Evolutionary conservation across 1,140 invertebrate species (phyloP), one percentile per base, ranked within the genome.

Genomic region (Megathymus violae): DNA sequence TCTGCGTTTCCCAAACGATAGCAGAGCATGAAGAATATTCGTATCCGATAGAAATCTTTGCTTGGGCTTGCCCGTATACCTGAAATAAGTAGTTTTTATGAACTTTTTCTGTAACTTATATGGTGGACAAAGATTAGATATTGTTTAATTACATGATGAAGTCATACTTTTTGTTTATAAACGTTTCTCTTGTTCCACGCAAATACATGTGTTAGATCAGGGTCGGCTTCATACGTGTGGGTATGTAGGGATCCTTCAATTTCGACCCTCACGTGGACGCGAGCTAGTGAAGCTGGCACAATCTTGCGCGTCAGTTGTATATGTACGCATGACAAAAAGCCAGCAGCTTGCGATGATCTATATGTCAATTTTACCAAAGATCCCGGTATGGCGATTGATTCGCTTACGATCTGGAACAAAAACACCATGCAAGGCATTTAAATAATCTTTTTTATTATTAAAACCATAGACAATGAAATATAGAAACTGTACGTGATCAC

Each of bases 131-230:
- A 0, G 38, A 15, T 34, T 17, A 27, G 16, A 34, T 19, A 19
- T 1, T 10, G 6, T 3, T 10, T 22, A 22, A 3, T 22, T 22
- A 22, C 2, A 22, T 22, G 19, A 31, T 31, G 1, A 27, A 36
- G 25, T 15, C 9, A 61, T 66, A 90, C 88, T 91, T 99, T 98
- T 91, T 99, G 98, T 78, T 98, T 97, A 88, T 99, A 99, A 15
- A 98, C 97, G 88, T 99, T 99, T 52, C 97, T 92, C 82, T 99
- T 98, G 85, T 98, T 98, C 98, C 98, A 99, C 0, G 97, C 96
- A 83, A 98, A 99, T 0, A 97, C 97, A 87, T 99, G 98, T 38
- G 96, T 97, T 19, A 99, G 92, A 81, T 98, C 96, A 0, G 97
- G 96, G 88, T 99, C 98, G 0, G 98, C 98, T 86, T 99, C 98